Conservation (phyloP, 2,797 vertebrate genomes). For the Manis crassicaudata region DNA sequence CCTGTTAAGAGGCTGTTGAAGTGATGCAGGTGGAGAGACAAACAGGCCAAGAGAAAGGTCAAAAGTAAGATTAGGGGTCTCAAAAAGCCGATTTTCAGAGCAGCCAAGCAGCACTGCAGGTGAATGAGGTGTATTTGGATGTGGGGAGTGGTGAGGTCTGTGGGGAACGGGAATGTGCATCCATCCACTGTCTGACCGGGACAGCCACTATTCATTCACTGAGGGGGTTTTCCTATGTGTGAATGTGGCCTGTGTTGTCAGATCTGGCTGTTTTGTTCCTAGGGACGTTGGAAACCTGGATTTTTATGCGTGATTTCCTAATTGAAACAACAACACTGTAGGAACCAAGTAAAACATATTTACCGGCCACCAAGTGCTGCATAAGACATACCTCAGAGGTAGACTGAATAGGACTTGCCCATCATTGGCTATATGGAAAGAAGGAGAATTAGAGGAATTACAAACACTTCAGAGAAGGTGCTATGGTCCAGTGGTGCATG, state of each 20-base stretch:
- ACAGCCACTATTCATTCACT: neutral
- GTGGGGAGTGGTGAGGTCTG: neutral
- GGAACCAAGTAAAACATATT: neutral
- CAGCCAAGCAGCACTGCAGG: neutral
- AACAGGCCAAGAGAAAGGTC: neutral
- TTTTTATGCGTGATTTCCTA: slow-evolving; percentile 12
- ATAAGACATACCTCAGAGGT: neutral
- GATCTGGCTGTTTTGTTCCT: neutral
- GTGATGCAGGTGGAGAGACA: neutral
- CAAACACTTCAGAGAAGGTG: neutral
- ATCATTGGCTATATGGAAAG: neutral
- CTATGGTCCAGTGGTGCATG: neutral
- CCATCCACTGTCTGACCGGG: neutral
- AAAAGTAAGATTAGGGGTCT: neutral
- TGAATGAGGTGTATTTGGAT: neutral
- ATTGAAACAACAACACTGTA: neutral
- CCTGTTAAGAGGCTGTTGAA: neutral
- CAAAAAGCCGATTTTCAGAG: neutral
- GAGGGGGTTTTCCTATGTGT: neutral
- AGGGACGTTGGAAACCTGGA: neutral
- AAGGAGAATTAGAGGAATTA: neutral
- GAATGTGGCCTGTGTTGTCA: neutral
- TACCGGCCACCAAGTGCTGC: neutral
- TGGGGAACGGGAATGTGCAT: neutral
- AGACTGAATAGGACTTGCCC: neutral